A percentile compares a stretch with the other conserved stretches of the same genome.
phyloP scores from a whole-genome alignment of 2,888 invertebrate genomes.

The Andrena bicolor region DNA sequence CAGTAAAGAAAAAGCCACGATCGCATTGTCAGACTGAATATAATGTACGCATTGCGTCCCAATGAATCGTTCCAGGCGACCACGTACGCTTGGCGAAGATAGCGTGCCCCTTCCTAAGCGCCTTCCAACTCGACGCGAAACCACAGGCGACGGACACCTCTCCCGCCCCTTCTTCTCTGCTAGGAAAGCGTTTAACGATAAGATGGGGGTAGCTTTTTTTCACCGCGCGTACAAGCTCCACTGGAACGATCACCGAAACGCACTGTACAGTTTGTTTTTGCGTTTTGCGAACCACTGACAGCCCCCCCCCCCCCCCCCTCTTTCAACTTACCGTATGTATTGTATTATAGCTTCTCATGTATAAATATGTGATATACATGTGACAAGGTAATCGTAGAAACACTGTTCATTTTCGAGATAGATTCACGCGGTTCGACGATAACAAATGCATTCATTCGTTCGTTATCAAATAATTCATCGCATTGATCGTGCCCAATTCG shows the following conservation, averaged over 20 bases:
- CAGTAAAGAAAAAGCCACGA: constrained; percentile 68
- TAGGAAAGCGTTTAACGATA: too few relatives aligned
- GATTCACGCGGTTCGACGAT: constrained; percentile 7
- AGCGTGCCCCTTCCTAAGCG: too few relatives aligned
- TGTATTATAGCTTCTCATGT: constrained; percentile 78
- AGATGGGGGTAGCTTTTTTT: too few relatives aligned
- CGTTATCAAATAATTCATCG: not conserved
- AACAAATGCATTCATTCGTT: constrained; percentile 14
- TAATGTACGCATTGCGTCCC: constrained; percentile 41
- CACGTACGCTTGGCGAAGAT: too few relatives aligned
- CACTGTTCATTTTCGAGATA: constrained; percentile 13
- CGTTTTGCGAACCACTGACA: constrained; percentile 23
- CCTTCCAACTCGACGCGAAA: too few relatives aligned
- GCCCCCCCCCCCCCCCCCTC: too few relatives aligned
- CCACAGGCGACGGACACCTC: too few relatives aligned
- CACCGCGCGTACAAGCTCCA: too few relatives aligned
- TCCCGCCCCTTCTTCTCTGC: too few relatives aligned
- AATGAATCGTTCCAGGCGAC: too few relatives aligned
- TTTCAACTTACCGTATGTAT: constrained; percentile 72
- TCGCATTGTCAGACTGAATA: constrained; percentile 40
- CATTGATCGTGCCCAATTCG: constrained; percentile 30
- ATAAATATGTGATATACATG: constrained; percentile 80
- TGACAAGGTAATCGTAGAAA: constrained; percentile 47
- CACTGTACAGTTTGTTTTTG: constrained; percentile 26
- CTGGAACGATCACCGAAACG: too few relatives aligned